Evolutionary conservation across 2,888 invertebrate genomes (phyloP).

Genomic region (Leptopilina syphax): DNA sequence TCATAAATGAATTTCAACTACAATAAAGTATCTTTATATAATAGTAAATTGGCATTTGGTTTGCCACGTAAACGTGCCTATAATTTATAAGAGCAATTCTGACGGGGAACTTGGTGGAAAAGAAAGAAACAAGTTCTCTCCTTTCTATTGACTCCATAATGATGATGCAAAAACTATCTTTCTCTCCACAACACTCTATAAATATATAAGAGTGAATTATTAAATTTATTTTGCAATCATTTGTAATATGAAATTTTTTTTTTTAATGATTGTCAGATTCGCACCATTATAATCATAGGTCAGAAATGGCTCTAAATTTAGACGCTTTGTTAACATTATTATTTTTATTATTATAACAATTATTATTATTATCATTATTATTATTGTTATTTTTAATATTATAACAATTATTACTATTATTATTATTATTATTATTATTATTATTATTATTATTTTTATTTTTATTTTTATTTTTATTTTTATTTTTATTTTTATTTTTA

Average conservation of each 20-base stretch:
- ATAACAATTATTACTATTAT: neutral
- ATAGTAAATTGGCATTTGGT: constrained; percentile 33
- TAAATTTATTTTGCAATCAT: constrained; percentile 4
- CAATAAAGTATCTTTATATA: constrained; percentile 34
- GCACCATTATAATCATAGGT: neutral
- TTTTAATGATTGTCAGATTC: neutral
- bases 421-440: too few species aligned
- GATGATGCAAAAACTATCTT: constrained; percentile 30
- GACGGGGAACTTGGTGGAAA: neutral
- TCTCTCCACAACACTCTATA: neutral
- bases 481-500: too few species aligned
- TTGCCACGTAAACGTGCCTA: constrained; percentile 27
- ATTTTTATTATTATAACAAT: neutral
- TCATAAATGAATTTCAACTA: constrained; percentile 23
- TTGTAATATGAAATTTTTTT: neutral
- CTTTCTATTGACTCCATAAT: constrained; percentile 35
- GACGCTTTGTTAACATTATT: neutral
- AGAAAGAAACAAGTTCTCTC: constrained; percentile 37
- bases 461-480: too few species aligned
- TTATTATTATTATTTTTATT: too few species aligned
- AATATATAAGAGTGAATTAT: neutral
- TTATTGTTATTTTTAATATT: neutral
- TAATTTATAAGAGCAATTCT: constrained; percentile 27
- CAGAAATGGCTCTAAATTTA: neutral
- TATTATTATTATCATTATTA: neutral